Base-by-base conservation (phyloP, 1,140 invertebrate species). In the Bombus superbus region DNA sequence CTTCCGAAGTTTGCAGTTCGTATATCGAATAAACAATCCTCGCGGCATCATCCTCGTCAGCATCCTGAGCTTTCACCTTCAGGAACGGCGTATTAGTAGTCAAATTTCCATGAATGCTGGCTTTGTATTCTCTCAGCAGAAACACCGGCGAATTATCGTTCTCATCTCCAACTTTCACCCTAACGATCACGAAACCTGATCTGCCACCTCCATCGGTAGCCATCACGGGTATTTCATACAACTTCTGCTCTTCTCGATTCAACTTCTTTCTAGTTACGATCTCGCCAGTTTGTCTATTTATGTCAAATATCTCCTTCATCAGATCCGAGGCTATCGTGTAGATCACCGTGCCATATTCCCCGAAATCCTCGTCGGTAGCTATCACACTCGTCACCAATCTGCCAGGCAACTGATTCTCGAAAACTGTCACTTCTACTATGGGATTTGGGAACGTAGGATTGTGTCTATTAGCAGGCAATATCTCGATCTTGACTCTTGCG, bases 71-170 rank as follows among this genome's bases (percentile, higher is more conserved):
- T 91, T 96, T 96, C 5, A 98, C 97, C 89, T 96, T 96, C 32
- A 98, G 92, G 92, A 98, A 97, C 22, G 96, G 95, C 87, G 96
- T 95, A 92, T 96, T 96, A 11, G 96, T 90, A 3, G 96, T 96
- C 40, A 96, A 93, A 94, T 97, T 97, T 38, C 95, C 94, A 83
- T 96, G 96, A 75, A 98, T 97, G 53, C 97, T 97, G 6, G 96
- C 96, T 94, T 97, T 97, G 92, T 98, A 98, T 94, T 98, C 98
- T 75, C 96, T 96, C 28, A 98, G 94, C 53, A 97, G 94, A 94
- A 99, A 99, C 72, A 95, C 94, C 1, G 98, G 98, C 72, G 96
- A 94, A 94, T 99, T 98, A 92, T 99, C 98, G 95, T 99, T 99
- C 78, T 97, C 96, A 95, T 99, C 98, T 8, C 94, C 95, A 15